Evolutionary conservation across 2,113 vertebrate species (phyloP), one percentile per base, ranked within the genome.

Genomic region (Anoura caudifer): DNA sequence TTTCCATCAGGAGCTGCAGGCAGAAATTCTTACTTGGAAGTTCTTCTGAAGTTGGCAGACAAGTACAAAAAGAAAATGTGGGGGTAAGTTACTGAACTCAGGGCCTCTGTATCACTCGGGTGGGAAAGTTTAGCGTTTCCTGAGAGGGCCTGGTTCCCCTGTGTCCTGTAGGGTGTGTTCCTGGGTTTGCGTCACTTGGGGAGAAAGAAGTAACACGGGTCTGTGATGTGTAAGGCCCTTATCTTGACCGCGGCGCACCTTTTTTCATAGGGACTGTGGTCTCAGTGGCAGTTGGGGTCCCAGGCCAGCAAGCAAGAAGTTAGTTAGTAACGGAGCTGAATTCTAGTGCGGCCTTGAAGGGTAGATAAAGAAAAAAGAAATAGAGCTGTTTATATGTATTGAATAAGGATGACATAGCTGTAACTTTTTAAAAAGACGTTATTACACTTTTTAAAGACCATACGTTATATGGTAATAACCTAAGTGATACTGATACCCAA

Each of bases 41-140:
- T 99, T 94, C 99, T 99, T 99, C 97, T 98, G 69, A 99, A 99
- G 96, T 98, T 99, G 99, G 99, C 99, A 79, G 99, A 99, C 79
- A 99, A 99, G 96, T 99, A 99, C 98, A 99, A 99, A 98, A 99
- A 99, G 99, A 99, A 99, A 98, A 99, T 99, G 99, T 99, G 99
- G 99, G 99, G 99, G 99, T 99, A 96, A 99, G 99, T 98, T 33
- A 8, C 0, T 12, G 28, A 50, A 22, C 3, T 31, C 19, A 3
- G 1, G 2, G 1, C 33, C 76, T 41, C 6, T 28, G 28, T 17
- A 1, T 19, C 31, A 3, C 14, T 19, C 11, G 72, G 7, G 5
- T 2, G 4, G 41, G 19, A 16, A 7, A 2, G 11, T 17, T 5
- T 2, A 2, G 63, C 8, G 31, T 69, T 73, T 17, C 14, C 5